These are phyloP conservation scores for Rhodinocichla rosea DNA, from an alignment of 2,113 vertebrate genomes.

Conservation along the genomic window DNA sequence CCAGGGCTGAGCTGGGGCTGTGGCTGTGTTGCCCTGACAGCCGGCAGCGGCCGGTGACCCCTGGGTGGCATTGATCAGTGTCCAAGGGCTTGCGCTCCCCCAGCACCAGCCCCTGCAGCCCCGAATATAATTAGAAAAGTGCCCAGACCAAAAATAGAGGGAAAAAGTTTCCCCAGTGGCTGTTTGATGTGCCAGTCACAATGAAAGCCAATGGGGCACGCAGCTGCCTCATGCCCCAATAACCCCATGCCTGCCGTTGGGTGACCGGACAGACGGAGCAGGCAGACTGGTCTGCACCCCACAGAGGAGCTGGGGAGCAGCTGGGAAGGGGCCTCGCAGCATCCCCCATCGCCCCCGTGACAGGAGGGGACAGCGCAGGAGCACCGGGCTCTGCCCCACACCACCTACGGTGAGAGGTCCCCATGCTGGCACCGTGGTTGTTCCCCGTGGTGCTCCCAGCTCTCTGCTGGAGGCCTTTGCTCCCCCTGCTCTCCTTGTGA, in stretches of 20 bases:
- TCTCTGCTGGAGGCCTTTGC: background rate
- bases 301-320: background rate
- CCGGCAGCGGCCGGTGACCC: background rate
- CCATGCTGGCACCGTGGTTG: accelerated
- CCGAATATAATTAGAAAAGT: conserved; percentile 65
- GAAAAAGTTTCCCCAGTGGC: conserved; percentile 5
- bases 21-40: background rate
- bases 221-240: background rate
- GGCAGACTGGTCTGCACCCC: background rate
- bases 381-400: background rate
- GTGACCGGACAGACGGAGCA: background rate
- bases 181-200: conserved; percentile 30
- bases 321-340: background rate
- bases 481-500: background rate
- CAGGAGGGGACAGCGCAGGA: accelerated
- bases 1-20: accelerated
- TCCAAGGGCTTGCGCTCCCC: background rate
- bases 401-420: background rate
- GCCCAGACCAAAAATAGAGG: conserved; percentile 58
- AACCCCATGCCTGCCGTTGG: accelerated
- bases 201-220: background rate
- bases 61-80: conserved; percentile 23
- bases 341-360: accelerated
- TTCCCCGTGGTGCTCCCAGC: background rate
- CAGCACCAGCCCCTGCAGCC: conserved; percentile 39